Evolutionary conservation across 2,797 vertebrate genomes (phyloP).

Genomic region (Enteromius afrohamiltoni): DNA sequence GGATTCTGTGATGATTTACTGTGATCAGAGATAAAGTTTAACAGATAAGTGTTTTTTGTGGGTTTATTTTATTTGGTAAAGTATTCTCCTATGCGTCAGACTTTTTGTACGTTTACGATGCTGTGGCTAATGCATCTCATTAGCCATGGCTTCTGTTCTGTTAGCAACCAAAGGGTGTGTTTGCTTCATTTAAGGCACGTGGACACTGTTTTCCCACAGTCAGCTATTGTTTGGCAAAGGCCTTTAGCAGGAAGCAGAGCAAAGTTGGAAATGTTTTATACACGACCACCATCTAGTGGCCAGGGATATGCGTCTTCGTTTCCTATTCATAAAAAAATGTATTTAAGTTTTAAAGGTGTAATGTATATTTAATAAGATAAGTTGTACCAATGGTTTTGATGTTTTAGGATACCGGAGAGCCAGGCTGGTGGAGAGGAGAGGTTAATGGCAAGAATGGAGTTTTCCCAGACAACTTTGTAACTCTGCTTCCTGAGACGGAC

Average conservation of each 20-base stretch:
- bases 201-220: background rate
- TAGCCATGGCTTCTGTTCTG: background rate
- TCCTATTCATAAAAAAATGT: background rate
- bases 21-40: background rate
- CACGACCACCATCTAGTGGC: slow-evolving; percentile 45
- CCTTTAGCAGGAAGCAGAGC: slow-evolving; percentile 11
- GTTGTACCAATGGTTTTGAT: slow-evolving; percentile 35
- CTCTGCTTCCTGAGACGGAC: slow-evolving; percentile 82
- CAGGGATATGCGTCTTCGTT: background rate
- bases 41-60: background rate
- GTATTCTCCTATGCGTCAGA: background rate
- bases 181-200: slow-evolving; percentile 11
- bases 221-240: background rate
- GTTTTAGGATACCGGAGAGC: slow-evolving; percentile 89
- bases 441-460: slow-evolving; percentile 87
- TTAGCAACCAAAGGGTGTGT: background rate
- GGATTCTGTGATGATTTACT: background rate
- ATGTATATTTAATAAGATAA: background rate
- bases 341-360: background rate
- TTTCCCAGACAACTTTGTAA: slow-evolving; percentile 93
- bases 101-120: background rate
- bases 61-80: too few species aligned
- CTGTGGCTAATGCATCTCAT: background rate
- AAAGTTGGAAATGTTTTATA: background rate
- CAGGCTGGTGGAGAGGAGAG: slow-evolving; percentile 94